phyloP scores from a whole-genome alignment of 2,797 vertebrate genomes.

The Leuciscus waleckii region DNA sequence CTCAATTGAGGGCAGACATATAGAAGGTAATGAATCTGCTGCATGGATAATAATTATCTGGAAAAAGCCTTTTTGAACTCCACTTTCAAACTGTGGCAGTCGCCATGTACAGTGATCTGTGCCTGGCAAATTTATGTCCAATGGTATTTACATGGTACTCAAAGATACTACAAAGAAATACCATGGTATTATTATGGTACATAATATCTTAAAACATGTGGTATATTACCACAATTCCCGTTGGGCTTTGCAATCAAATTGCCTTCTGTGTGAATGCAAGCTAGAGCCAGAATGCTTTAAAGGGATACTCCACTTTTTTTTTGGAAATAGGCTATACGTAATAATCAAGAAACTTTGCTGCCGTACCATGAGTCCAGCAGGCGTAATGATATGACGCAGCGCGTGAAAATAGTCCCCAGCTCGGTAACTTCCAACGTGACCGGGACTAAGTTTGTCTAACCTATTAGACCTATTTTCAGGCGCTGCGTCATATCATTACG shows the following conservation, averaged over 20 bases:
- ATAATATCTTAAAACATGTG: background rate
- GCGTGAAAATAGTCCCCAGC: too few species aligned
- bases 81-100: background rate
- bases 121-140: background rate
- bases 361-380: too few species aligned
- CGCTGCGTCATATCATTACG: too few species aligned
- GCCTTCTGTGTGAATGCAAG: background rate
- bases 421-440: too few species aligned
- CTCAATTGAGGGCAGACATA: background rate
- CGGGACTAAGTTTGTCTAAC: too few species aligned
- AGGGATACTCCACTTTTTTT: too few species aligned
- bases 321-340: too few species aligned
- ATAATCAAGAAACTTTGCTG: too few species aligned
- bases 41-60: background rate
- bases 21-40: background rate
- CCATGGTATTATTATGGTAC: background rate
- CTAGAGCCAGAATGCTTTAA: background rate
- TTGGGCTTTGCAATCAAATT: background rate
- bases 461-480: too few species aligned
- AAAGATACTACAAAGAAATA: background rate
- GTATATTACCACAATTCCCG: background rate
- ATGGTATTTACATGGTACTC: background rate
- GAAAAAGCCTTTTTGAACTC: background rate
- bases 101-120: background rate
- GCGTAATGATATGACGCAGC: too few species aligned